phyloP scores from a whole-genome alignment of 2,888 invertebrate genomes.

The Drosophila mayaguana region DNA sequence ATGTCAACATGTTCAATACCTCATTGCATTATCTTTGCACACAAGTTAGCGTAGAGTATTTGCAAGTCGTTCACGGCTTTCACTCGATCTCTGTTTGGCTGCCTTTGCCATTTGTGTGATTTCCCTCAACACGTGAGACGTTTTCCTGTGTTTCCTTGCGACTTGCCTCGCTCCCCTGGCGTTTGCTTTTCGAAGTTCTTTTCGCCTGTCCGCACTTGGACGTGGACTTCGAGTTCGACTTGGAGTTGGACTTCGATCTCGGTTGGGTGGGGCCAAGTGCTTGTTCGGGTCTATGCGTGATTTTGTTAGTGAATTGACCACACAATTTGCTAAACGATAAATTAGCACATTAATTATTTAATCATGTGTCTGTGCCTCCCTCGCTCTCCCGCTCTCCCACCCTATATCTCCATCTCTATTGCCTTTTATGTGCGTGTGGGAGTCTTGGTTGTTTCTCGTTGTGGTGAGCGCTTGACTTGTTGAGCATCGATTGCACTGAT shows the following conservation, averaged over 20 bases:
- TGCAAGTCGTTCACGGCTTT: neutral
- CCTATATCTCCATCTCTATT: neutral
- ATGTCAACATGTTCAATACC: no score
- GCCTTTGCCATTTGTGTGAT: slow-evolving; percentile 62
- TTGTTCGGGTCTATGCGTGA: slow-evolving; percentile 57
- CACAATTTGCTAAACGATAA: slow-evolving; percentile 81
- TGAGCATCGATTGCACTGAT: slow-evolving; percentile 40
- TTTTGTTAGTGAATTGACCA: slow-evolving; percentile 75
- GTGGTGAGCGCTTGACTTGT: slow-evolving; percentile 35
- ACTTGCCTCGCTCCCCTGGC: slow-evolving; percentile 30
- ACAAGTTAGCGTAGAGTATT: neutral
- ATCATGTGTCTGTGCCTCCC: slow-evolving; percentile 15
- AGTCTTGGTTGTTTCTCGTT: slow-evolving; percentile 1
- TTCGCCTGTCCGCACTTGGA: slow-evolving; percentile 58
- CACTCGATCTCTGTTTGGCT: neutral
- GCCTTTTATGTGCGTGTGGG: slow-evolving; percentile 1
- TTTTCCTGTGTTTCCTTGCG: slow-evolving; percentile 6
- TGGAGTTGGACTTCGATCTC: slow-evolving; percentile 1
- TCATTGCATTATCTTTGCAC: no score
- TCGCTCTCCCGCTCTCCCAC: no score
- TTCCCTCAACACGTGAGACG: slow-evolving; percentile 59
- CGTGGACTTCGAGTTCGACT: neutral
- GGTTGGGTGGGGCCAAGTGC: slow-evolving; percentile 10
- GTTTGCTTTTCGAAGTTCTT: slow-evolving; percentile 59
- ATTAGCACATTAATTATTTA: slow-evolving; percentile 81